Conservation (phyloP, 1,140 invertebrate species). For the Drosophila pruinosa region DNA sequence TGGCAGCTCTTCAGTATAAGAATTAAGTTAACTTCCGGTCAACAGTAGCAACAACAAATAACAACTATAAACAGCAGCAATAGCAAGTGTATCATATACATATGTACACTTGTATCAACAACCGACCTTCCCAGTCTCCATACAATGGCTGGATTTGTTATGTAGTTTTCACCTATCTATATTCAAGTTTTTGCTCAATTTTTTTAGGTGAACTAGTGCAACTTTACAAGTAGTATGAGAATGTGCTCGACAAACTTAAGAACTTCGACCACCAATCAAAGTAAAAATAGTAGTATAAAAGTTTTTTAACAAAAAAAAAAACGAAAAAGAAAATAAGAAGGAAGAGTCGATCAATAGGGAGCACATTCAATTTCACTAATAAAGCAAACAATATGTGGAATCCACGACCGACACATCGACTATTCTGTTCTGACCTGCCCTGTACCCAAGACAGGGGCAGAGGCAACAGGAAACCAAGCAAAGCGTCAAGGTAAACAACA, state of each 20-base stretch:
- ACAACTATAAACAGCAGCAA: conserved; percentile 8
- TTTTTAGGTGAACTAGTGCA: conserved; percentile 1
- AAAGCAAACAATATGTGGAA: conserved; percentile 73
- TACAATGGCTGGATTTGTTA: conserved; percentile 55
- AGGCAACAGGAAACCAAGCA: neutral
- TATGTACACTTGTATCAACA: conserved; percentile 2
- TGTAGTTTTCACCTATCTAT: conserved; percentile 78
- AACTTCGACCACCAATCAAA: conserved; percentile 11
- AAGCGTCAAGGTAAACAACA: conserved; percentile 54
- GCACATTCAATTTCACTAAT: conserved; percentile 77
- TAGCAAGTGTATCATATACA: too few relatives aligned
- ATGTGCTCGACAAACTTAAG: neutral
- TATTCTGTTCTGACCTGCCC: neutral
- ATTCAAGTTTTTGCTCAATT: conserved; percentile 56
- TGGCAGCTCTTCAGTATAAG: neutral
- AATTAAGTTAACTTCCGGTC: conserved; percentile 45
- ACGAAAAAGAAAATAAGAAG: neutral
- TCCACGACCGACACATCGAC: conserved; percentile 11
- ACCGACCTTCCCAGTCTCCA: conserved; percentile 20
- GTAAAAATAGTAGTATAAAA: conserved; percentile 17
- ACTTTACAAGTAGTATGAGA: neutral
- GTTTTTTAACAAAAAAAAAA: conserved; percentile 43
- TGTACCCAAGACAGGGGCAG: neutral
- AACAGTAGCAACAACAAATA: conserved; percentile 5
- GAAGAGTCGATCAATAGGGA: conserved; percentile 39